Percentiles rank a stretch among this genome's conserved stretches.
Evolutionary conservation across 2,797 vertebrate genomes (phyloP).

Genomic region (Coccyzus lansbergi): DNA sequence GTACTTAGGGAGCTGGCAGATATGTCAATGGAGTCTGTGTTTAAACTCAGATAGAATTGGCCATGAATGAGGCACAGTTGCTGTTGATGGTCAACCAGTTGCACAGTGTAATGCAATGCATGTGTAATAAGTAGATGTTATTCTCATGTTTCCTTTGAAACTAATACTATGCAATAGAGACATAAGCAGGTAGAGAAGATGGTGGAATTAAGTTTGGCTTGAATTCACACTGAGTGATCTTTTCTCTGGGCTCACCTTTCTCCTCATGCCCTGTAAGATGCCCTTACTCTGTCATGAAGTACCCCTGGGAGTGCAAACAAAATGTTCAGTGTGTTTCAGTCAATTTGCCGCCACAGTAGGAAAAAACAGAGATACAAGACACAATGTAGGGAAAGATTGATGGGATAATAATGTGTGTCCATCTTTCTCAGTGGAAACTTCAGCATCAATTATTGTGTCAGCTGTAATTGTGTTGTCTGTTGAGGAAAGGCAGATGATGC

Average conservation of each 20-base stretch:
- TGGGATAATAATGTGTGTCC: neutral
- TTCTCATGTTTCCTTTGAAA: neutral
- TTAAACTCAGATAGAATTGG: neutral
- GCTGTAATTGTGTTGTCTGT: slow-evolving; percentile 32
- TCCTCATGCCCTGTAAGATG: neutral
- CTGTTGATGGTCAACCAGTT: neutral
- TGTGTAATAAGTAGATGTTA: fast-evolving
- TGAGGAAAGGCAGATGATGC: neutral
- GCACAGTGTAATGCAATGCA: neutral
- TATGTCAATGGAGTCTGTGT: neutral
- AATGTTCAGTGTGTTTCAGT: neutral
- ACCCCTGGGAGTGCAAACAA: neutral
- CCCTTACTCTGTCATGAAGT: neutral
- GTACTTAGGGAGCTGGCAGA: neutral
- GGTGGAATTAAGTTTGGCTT: neutral
- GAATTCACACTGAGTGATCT: neutral
- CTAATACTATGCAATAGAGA: neutral
- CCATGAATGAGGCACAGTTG: neutral
- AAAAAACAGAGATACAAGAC: neutral
- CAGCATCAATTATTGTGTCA: slow-evolving; percentile 43
- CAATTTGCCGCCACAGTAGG: slow-evolving; percentile 6
- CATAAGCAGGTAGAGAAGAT: neutral
- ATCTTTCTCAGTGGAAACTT: slow-evolving; percentile 19
- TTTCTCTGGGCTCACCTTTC: neutral
- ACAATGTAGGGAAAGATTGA: slow-evolving; percentile 13